These are phyloP conservation scores for Pseudococcus viburni DNA, from an alignment of 2,888 invertebrate genomes.

Conservation along the genomic window DNA sequence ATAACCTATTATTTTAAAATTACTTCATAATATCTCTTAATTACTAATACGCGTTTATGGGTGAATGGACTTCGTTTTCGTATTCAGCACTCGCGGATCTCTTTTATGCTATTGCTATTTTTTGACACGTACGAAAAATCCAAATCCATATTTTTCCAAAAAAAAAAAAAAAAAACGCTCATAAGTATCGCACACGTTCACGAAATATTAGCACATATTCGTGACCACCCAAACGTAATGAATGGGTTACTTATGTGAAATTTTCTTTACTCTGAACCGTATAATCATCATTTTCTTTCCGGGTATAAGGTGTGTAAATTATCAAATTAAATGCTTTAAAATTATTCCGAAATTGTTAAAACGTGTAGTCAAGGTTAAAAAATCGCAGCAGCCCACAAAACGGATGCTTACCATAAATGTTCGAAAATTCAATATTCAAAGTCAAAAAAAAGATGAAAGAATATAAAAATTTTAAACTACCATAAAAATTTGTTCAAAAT, in stretches of 20 bases:
- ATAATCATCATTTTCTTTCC: constrained; percentile 23
- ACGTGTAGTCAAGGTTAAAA: not conserved
- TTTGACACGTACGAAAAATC: not conserved
- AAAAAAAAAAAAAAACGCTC: not conserved
- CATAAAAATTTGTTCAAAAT: too few species aligned
- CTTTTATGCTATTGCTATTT: too few species aligned
- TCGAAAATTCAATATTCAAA: not conserved
- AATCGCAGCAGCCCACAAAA: not conserved
- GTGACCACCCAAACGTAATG: constrained; percentile 18
- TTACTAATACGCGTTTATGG: constrained; percentile 42
- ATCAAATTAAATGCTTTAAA: constrained; percentile 21
- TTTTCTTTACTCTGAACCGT: not conserved
- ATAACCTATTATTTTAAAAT: constrained; percentile 50
- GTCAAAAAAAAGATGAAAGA: too few species aligned
- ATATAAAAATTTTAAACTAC: too few species aligned
- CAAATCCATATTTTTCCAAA: constrained; percentile 4
- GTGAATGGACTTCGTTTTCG: constrained; percentile 40
- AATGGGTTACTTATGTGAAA: constrained; percentile 6
- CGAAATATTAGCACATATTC: constrained; percentile 48
- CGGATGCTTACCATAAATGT: not conserved
- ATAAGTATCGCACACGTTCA: not conserved
- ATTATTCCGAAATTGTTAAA: not conserved
- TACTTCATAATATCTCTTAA: constrained; percentile 46
- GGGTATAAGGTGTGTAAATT: constrained; percentile 18
- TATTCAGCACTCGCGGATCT: not conserved